phyloP scores from a whole-genome alignment of 1,140 invertebrate genomes.

The Zaprionus lachaisei region DNA sequence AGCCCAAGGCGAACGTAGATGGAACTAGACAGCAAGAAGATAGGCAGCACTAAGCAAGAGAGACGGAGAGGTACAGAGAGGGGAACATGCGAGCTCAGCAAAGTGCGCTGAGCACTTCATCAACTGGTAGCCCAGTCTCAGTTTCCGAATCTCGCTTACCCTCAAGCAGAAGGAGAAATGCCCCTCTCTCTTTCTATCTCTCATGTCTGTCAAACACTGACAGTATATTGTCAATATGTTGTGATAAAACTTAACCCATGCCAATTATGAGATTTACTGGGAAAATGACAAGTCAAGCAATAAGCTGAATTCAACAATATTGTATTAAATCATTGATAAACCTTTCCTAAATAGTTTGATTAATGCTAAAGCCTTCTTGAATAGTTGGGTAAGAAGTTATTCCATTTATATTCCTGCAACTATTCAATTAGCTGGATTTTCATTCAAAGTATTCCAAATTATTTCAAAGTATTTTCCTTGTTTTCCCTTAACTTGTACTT shows the following conservation, averaged over 20 bases:
- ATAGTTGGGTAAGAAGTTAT: no score
- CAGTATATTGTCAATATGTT: constrained; percentile 61
- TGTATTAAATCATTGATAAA: no score
- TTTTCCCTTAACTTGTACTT: neutral
- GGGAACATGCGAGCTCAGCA: constrained; percentile 36
- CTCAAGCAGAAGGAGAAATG: neutral
- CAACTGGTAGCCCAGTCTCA: constrained; percentile 32
- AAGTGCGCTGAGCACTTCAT: constrained; percentile 33
- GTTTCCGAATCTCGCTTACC: constrained; percentile 10
- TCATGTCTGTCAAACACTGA: constrained; percentile 30
- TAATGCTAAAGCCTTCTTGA: no score
- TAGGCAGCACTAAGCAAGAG: neutral
- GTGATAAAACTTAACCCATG: constrained; percentile 35
- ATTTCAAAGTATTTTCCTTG: constrained; percentile 6
- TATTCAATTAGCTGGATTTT: constrained; percentile 10
- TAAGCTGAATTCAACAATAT: neutral
- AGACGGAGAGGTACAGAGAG: neutral
- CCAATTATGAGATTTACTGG: neutral
- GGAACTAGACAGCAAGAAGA: neutral
- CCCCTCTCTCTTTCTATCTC: neutral
- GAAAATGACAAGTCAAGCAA: neutral
- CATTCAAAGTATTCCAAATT: neutral
- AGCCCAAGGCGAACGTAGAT: neutral
- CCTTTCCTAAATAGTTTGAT: no score
- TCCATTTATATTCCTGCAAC: no score